Evolutionary conservation across 2,113 vertebrate genomes (phyloP), one percentile per base, ranked within the genome.

Genomic region (Crypturellus undulatus): DNA sequence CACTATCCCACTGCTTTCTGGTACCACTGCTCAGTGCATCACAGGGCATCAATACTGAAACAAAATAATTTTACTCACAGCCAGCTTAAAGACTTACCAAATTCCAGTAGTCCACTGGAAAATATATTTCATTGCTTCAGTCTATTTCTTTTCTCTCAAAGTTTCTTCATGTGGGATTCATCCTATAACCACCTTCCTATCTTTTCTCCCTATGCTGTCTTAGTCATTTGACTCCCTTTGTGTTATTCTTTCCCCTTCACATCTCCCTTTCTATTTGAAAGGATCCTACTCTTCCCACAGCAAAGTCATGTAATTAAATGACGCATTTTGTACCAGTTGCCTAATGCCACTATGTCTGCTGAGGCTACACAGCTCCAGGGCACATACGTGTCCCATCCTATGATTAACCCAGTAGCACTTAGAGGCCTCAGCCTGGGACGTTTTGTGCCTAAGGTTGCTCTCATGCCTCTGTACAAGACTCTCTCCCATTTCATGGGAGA

Each of bases 381-480:
- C 12, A 45, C 0, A 0, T 34, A 60, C 7, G 7, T 67, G 16
- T 81, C 26, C 51, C 62, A 80, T 70, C 36, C 14, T 60, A 0
- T 26, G 12, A 49, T 69, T 94, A 79, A 68, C 59, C 16, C 12
- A 64, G 1, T 28, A 4, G 70, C 5, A 68, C 18, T 63, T 20
- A 49, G 24, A 70, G 54, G 12, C 13, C 5, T 30, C 45, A 28
- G 83, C 67, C 63, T 0, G 2, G 30, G 36, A 54, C 12, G 9
- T 59, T 36, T 54, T 22, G 2, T 36, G 7, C 51, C 28, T 54
- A 13, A 22, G 28, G 18, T 79, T 68, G 38, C 43, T 19, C 26
- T 58, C 56, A 65, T 28, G 11, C 7, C 18, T 43, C 36, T 78
- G 20, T 32, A 18, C 22, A 52, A 75, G 43, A 17, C 11, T 52